Percentiles rank a stretch among this genome's conserved stretches.
Evolutionary conservation across 1,140 invertebrate genomes (phyloP).

Genomic region (Helicoverpa armigera): DNA sequence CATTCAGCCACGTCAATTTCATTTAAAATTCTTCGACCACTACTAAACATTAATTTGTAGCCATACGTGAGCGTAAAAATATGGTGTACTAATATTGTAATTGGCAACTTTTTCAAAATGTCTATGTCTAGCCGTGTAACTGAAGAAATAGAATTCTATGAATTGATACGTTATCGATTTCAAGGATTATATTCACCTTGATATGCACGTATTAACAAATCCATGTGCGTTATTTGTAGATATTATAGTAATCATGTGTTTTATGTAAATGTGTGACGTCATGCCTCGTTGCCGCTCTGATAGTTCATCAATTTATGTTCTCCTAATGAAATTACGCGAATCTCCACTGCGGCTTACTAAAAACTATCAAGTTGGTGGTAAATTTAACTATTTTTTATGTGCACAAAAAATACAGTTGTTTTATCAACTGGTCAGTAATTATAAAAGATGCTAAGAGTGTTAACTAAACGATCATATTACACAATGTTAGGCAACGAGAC

Average conservation of each 20-base stretch:
- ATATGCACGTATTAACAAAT: slow-evolving; percentile 20
- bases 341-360: slow-evolving; percentile 13
- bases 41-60: no score
- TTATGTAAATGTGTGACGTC: slow-evolving; percentile 15
- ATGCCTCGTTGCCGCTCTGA: slow-evolving; percentile 3
- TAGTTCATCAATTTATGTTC: slow-evolving; percentile 51
- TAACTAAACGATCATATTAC: slow-evolving; percentile 11
- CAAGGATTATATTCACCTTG: slow-evolving; percentile 15
- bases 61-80: no score
- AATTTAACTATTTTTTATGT: background rate
- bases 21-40: no score
- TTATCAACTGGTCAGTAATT: no score
- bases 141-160: slow-evolving; percentile 1
- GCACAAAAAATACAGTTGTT: background rate
- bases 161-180: slow-evolving; percentile 37
- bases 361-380: background rate
- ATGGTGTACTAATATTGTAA: background rate
- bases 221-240: slow-evolving; percentile 11
- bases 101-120: slow-evolving; percentile 20
- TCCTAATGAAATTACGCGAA: slow-evolving; percentile 55
- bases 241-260: slow-evolving; percentile 5
- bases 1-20: no score
- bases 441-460: background rate
- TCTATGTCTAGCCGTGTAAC: background rate
- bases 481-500: slow-evolving; percentile 17